Conservation (phyloP, 2,113 vertebrate species). For the Lonchura striata region DNA sequence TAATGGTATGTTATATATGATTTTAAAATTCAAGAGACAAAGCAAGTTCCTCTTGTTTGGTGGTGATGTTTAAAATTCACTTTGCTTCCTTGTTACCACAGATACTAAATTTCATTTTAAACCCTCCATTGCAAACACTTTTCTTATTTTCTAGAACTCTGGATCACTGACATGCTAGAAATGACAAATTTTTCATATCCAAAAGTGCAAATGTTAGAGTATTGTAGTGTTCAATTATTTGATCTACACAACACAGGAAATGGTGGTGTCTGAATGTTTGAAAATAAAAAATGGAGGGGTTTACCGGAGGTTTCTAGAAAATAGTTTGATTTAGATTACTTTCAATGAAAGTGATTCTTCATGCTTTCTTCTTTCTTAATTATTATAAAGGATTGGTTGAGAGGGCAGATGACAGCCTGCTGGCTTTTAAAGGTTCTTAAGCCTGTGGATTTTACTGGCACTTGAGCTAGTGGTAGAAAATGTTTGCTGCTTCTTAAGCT, state of each 20-base stretch:
- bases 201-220: background rate
- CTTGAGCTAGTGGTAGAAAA: background rate
- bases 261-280: background rate
- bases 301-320: background rate
- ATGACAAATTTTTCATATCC: background rate
- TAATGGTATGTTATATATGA: background rate
- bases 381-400: background rate
- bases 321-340: background rate
- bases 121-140: background rate
- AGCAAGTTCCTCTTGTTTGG: background rate
- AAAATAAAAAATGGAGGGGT: background rate
- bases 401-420: background rate
- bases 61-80: background rate
- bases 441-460: background rate
- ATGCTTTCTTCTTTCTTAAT: background rate
- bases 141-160: background rate
- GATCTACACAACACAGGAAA: background rate
- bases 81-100: background rate
- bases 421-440: background rate
- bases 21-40: background rate
- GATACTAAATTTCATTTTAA: background rate
- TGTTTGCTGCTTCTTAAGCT: background rate
- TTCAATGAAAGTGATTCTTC: background rate
- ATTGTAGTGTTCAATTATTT: background rate
- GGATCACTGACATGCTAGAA: background rate